phyloP scores from a whole-genome alignment of 2,888 invertebrate species.

The Panorpa germanica region DNA sequence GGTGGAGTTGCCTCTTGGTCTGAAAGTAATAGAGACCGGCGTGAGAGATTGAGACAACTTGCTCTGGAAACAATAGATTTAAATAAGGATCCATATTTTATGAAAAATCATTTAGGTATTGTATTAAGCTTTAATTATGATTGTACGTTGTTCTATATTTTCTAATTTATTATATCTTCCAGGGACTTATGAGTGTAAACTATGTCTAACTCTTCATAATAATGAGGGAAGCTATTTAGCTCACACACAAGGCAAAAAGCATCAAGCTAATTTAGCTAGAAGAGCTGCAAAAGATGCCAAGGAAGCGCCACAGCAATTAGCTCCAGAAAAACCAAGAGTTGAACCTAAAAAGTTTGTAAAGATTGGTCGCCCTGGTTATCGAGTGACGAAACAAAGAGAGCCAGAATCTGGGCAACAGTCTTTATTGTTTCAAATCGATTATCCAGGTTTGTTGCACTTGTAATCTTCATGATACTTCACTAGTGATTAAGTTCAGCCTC shows the following conservation, averaged over 20 bases:
- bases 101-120: constrained; percentile 98
- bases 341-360: constrained; percentile 99
- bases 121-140: constrained; percentile 5
- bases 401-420: constrained; percentile 93
- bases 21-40: constrained; percentile 90
- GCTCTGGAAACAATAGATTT: constrained; percentile 97
- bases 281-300: constrained; percentile 98
- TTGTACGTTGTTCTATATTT: background rate
- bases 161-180: constrained; percentile 16
- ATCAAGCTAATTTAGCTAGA: constrained; percentile 95
- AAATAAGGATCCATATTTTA: constrained; percentile 99
- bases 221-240: constrained; percentile 98
- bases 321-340: constrained; percentile 89
- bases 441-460: constrained; percentile 44
- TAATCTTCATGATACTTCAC: constrained; percentile 5
- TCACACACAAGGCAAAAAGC: constrained; percentile 98
- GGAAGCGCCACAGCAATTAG: constrained; percentile 84
- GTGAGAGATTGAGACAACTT: constrained; percentile 86
- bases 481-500: background rate
- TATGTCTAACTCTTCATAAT: constrained; percentile 95
- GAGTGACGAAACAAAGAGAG: constrained; percentile 96
- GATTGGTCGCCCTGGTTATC: constrained; percentile 96
- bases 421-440: constrained; percentile 89
- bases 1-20: constrained; percentile 99
- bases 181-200: constrained; percentile 95